A percentile compares a stretch with the other conserved stretches of the same genome.
These are phyloP conservation scores for Musca vetustissima DNA, from an alignment of 1,140 invertebrate genomes.

Conservation along the genomic window DNA sequence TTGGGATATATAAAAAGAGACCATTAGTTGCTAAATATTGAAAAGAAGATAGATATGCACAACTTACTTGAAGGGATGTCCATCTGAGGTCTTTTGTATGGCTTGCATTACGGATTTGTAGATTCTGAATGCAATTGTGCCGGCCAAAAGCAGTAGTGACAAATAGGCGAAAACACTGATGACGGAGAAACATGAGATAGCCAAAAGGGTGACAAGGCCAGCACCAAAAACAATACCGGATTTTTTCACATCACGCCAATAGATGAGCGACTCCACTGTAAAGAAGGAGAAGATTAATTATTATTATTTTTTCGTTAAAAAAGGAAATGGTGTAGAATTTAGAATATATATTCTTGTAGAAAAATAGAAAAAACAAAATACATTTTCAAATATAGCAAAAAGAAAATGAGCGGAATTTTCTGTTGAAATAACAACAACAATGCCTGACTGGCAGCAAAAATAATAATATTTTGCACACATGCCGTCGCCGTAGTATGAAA, in stretches of 20 bases:
- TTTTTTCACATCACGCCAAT: constrained; percentile 94
- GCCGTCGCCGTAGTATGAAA: no score
- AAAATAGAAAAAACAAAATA: no score
- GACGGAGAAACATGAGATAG: constrained; percentile 90
- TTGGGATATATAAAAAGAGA: no score
- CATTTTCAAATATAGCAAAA: no score
- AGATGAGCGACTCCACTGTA: constrained; percentile 92
- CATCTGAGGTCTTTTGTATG: constrained; percentile 94
- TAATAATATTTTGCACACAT: no score
- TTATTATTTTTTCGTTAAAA: neutral
- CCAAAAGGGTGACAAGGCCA: constrained; percentile 82
- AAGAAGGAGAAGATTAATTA: constrained; percentile 47
- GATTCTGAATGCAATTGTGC: constrained; percentile 88
- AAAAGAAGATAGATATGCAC: constrained; percentile 52
- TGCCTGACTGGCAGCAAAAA: no score
- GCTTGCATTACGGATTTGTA: constrained; percentile 95
- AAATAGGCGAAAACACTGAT: constrained; percentile 93
- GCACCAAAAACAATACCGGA: constrained; percentile 89
- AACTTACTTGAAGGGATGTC: constrained; percentile 96
- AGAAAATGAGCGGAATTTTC: no score
- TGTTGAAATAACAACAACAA: no score
- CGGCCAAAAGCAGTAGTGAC: constrained; percentile 78
- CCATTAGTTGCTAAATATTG: no score
- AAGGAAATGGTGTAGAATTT: no score
- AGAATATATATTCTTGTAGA: no score